Conservation (phyloP, 2,888 invertebrate genomes). For the Cenopis cana region DNA sequence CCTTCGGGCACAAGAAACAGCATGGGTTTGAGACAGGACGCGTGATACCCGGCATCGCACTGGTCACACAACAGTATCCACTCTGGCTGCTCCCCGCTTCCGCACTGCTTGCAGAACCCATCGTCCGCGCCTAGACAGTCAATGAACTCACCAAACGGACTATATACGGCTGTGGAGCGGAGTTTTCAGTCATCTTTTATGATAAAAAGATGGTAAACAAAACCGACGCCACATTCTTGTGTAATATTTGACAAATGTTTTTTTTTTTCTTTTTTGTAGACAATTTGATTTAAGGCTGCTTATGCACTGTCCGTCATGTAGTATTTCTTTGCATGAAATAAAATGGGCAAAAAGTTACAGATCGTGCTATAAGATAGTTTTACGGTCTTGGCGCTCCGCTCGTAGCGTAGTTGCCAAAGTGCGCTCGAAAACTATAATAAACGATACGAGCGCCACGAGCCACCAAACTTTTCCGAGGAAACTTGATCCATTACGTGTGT, state of each 20-base stretch:
- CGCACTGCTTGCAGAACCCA: slow-evolving; percentile 95
- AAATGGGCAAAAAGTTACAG: too few species aligned
- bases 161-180: background rate
- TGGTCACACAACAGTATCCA: slow-evolving; percentile 98
- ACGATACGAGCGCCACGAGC: too few species aligned
- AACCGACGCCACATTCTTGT: slow-evolving; percentile 6
- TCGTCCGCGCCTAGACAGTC: slow-evolving; percentile 78
- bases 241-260: slow-evolving; percentile 9
- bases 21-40: slow-evolving; percentile 96
- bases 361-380: background rate
- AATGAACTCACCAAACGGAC: slow-evolving; percentile 24
- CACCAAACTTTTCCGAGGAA: too few species aligned
- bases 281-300: background rate
- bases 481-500: too few species aligned
- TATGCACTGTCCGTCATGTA: background rate
- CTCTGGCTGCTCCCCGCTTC: slow-evolving; percentile 96
- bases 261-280: background rate
- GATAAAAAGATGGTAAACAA: background rate
- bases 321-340: background rate
- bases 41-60: slow-evolving; percentile 99
- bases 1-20: slow-evolving; percentile 98
- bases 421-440: too few species aligned
- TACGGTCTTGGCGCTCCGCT: background rate
- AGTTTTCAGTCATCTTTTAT: slow-evolving; percentile 24
- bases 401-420: background rate